These are phyloP conservation scores for Epsilonema sp. DNA, from an alignment of 2,888 invertebrate species.

Conservation along the genomic window DNA sequence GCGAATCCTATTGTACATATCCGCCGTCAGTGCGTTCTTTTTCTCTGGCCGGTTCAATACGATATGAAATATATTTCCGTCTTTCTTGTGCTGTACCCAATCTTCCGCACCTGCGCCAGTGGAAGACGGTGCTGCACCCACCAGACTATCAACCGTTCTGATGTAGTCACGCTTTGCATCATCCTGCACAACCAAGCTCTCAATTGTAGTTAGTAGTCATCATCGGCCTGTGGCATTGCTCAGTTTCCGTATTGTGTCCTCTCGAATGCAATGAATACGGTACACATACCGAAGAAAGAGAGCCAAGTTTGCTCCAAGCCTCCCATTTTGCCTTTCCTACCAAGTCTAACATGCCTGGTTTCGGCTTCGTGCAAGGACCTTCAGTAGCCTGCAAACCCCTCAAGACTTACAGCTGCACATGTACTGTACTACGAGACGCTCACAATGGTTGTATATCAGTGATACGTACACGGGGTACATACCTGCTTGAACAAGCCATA, in stretches of 20 bases:
- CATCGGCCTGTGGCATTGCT: too few relatives aligned
- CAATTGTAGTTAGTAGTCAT: too few relatives aligned
- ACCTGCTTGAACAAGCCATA: conserved; percentile 41
- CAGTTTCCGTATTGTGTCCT: not conserved
- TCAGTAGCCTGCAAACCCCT: conserved; percentile 28
- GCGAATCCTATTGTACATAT: conserved; percentile 47
- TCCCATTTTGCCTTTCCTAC: conserved; percentile 41
- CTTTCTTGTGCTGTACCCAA: conserved; percentile 14
- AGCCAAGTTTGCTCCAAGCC: conserved; percentile 37
- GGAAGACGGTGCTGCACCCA: conserved; percentile 10
- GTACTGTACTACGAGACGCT: too few relatives aligned
- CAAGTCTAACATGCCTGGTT: conserved; percentile 40
- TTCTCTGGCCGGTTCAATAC: conserved; percentile 53
- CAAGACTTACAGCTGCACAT: not conserved
- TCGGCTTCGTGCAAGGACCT: conserved; percentile 35
- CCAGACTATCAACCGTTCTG: conserved; percentile 31
- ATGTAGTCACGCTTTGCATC: conserved; percentile 38
- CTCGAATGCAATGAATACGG: conserved; percentile 5
- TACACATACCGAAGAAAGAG: conserved; percentile 33
- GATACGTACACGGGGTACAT: too few relatives aligned
- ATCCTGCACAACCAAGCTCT: too few relatives aligned
- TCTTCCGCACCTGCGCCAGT: not conserved
- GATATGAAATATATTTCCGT: conserved; percentile 40
- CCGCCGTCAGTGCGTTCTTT: conserved; percentile 52
- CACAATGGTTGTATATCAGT: too few relatives aligned